Conservation (phyloP, 2,888 invertebrate species). For the Gnatocerus cornutus region DNA sequence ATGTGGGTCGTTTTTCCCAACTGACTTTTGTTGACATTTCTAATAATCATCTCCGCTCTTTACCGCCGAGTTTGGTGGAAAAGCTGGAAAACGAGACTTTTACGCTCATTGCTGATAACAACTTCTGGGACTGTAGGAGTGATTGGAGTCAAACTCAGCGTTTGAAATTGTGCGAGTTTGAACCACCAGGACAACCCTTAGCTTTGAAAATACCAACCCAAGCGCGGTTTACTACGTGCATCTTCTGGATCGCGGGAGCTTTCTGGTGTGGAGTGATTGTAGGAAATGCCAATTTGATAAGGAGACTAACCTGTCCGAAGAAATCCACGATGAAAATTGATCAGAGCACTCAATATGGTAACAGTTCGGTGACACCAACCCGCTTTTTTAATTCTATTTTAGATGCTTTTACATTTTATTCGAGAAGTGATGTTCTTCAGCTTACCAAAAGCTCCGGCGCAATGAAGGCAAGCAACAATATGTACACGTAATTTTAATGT, state of each 20-base stretch:
- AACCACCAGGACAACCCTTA: neutral
- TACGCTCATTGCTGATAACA: constrained; percentile 54
- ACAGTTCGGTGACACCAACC: neutral
- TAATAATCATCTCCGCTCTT: constrained; percentile 51
- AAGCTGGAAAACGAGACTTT: constrained; percentile 52
- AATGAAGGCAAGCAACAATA: too few relatives aligned
- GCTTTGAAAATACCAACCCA: constrained; percentile 10
- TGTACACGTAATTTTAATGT: too few relatives aligned
- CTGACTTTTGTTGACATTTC: constrained; percentile 54
- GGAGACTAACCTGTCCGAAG: constrained; percentile 48
- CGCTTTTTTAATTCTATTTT: neutral
- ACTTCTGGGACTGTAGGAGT: constrained; percentile 56
- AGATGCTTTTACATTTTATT: neutral
- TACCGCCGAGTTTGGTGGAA: constrained; percentile 51
- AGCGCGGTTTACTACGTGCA: constrained; percentile 28
- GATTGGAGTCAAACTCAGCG: neutral
- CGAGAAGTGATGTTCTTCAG: neutral
- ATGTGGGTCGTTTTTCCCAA: constrained; percentile 51
- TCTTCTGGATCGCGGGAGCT: constrained; percentile 55
- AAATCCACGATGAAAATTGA: constrained; percentile 43
- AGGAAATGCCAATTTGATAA: constrained; percentile 57
- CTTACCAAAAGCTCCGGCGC: neutral
- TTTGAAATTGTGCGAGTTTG: neutral
- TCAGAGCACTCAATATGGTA: constrained; percentile 57
- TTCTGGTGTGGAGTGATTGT: constrained; percentile 60